Evolutionary conservation across 2,113 vertebrate species (phyloP), one percentile per base, ranked within the genome.

Genomic region (Pardalotus punctatus): DNA sequence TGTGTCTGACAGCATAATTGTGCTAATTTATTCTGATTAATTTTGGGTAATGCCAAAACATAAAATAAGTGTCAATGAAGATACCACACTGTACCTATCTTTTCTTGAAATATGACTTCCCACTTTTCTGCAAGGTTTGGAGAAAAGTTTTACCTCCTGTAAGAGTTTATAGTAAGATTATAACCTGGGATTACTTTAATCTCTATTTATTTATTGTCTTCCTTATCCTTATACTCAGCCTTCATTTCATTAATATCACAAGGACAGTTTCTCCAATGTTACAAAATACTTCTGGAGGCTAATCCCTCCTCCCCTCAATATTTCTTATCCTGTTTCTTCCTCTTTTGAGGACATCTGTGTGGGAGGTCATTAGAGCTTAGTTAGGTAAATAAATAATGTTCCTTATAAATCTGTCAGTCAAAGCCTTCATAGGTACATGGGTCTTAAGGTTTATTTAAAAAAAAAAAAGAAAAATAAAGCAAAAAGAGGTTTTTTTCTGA

Each of bases 151-250:
- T 83, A 27, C 9, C 3, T 83, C 43, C 29, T 90, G 13, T 24
- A 93, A 54, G 27, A 43, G 23, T 78, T 71, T 82, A 28, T 69
- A 88, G 67, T 56, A 94, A 70, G 70, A 90, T 86, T 88, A 90
- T 66, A 86, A 81, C 2, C 11, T 88, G 17, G 45, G 70, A 66
- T 91, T 95, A 86, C 16, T 92, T 83, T 83, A 81, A 90, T 93
- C 64, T 86, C 4, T 92, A 22, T 90, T 86, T 91, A 78, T 70
- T 92, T 91, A 51, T 76, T 92, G 28, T 92, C 50, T 92, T 94
- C 35, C 8, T 8, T 57, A 38, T 62, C 0, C 0, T 73, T 83
- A 58, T 25, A 27, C 56, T 86, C 50, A 69, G 20, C 25, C 31
- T 86, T 88, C 12, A 10, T 84, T 84, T 95, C 42, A 77, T 83